Evolutionary conservation across 2,113 vertebrate genomes (phyloP).

Genomic region (Pseudorhombus dupliciocellatus): DNA sequence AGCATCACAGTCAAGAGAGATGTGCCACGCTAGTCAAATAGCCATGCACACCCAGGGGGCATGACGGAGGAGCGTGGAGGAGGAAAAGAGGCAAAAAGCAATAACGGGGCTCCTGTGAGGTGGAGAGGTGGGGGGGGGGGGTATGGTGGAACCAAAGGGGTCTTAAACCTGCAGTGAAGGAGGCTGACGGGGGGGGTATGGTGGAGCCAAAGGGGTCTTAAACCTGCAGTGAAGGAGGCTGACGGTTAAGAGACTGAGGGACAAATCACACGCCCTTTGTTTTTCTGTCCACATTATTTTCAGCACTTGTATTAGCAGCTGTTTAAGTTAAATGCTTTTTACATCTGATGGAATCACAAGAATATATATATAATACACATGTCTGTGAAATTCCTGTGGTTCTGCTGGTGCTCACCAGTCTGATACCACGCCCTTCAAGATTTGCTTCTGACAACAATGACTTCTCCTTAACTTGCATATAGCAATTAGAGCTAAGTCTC

Average conservation of each 20-base stretch:
- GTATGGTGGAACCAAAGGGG: conserved; percentile 4
- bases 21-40: conserved; percentile 73
- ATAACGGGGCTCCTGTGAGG: conserved; percentile 39
- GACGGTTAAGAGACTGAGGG: not conserved
- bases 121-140: not conserved
- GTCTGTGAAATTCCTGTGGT: no score
- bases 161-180: conserved; percentile 14
- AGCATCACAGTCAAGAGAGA: conserved; percentile 86
- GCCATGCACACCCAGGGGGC: conserved; percentile 75
- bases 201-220: conserved; percentile 9
- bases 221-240: conserved; percentile 1
- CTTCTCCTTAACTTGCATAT: no score
- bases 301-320: not conserved
- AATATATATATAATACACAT: no score
- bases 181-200: conserved; percentile 4
- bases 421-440: no score
- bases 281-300: not conserved
- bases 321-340: not conserved
- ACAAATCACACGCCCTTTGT: not conserved
- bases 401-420: no score
- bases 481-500: not conserved
- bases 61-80: conserved; percentile 67
- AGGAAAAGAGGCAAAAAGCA: conserved; percentile 55
- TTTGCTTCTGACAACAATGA: no score
- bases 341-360: not conserved